A percentile compares a stretch with the other conserved stretches of the same genome.
Evolutionary conservation across 2,888 invertebrate species (phyloP).

Genomic region (Leptopilina syphax): DNA sequence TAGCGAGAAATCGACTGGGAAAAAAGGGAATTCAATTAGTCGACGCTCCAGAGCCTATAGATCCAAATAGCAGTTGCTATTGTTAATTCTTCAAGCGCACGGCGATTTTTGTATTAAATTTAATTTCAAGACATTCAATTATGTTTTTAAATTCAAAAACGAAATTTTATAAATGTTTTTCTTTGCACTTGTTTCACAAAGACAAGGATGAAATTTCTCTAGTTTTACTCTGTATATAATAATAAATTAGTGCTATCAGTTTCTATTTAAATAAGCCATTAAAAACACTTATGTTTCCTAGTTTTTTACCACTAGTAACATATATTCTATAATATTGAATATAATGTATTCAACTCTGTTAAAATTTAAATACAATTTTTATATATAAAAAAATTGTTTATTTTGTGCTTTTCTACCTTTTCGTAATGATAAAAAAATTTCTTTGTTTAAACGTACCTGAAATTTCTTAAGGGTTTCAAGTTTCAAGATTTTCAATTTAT

Average conservation of each 20-base stretch:
- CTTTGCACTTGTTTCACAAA: background rate
- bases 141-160: background rate
- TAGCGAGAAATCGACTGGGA: constrained; percentile 67
- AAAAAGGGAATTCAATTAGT: constrained; percentile 68
- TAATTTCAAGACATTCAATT: background rate
- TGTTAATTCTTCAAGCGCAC: constrained; percentile 54
- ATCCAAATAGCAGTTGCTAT: constrained; percentile 66
- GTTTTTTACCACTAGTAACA: constrained; percentile 32
- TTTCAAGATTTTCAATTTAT: constrained; percentile 1
- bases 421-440: background rate
- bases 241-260: background rate
- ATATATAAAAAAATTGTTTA: constrained; percentile 48
- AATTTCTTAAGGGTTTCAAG: constrained; percentile 16
- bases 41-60: constrained; percentile 61
- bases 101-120: background rate
- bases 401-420: background rate
- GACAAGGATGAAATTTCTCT: background rate
- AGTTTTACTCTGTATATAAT: background rate
- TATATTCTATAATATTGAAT: background rate
- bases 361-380: constrained; percentile 41
- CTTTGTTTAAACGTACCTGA: background rate
- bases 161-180: background rate
- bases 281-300: background rate
- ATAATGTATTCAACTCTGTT: background rate
- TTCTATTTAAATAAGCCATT: background rate